Percentiles rank a stretch among this genome's conserved stretches.
Conservation (phyloP, 1,140 invertebrate species). For the Venturia canescens region DNA sequence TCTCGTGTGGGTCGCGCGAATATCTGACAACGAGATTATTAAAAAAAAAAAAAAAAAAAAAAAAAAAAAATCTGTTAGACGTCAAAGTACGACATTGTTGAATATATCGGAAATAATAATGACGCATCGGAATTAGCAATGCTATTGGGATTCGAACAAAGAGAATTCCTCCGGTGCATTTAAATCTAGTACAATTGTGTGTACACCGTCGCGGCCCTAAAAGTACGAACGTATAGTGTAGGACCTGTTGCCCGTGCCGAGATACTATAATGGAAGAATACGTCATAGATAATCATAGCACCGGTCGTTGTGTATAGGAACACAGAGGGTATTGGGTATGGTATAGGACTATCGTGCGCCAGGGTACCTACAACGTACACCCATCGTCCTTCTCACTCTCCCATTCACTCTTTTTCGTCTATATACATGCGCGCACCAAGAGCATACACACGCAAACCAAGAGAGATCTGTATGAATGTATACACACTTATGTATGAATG, state of each 20-base stretch:
- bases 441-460: too few species aligned
- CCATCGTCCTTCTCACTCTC: conserved; percentile 33
- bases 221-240: conserved; percentile 48
- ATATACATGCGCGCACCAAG: too few species aligned
- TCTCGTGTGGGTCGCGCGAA: too few species aligned
- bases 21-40: too few species aligned
- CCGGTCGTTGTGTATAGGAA: conserved; percentile 57
- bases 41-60: too few species aligned
- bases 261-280: conserved; percentile 69
- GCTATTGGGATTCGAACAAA: neutral
- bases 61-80: too few species aligned
- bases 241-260: conserved; percentile 68
- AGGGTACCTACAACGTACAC: conserved; percentile 22
- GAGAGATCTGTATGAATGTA: too few species aligned
- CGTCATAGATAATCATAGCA: conserved; percentile 71
- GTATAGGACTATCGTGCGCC: conserved; percentile 52
- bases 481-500: too few species aligned
- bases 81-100: neutral
- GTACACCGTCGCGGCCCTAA: neutral
- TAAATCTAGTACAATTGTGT: neutral
- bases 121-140: neutral
- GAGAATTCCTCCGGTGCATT: neutral
- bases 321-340: conserved; percentile 62
- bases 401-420: conserved; percentile 37
- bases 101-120: neutral